These are phyloP conservation scores for Brienomyrus longianalis DNA, from an alignment of 2,113 vertebrate genomes.

Conservation along the genomic window DNA sequence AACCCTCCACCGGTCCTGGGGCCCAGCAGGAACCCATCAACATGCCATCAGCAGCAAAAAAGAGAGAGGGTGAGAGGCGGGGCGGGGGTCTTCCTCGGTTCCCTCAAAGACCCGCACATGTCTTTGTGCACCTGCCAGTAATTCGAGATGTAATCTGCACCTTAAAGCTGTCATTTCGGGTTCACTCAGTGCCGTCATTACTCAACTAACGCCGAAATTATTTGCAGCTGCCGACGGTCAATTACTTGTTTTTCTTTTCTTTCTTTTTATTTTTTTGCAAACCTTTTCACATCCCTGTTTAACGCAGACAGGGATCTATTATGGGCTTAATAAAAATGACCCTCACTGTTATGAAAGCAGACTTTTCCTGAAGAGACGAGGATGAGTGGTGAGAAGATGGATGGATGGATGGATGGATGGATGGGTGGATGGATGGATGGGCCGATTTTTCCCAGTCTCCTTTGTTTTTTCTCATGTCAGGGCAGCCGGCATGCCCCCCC, in stretches of 20 bases:
- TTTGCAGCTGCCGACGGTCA: constrained; percentile 55
- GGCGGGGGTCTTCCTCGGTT: constrained; percentile 28
- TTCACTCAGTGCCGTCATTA: constrained; percentile 51
- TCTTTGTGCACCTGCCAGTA: constrained; percentile 38
- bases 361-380: constrained; percentile 31
- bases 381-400: background rate
- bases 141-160: constrained; percentile 49
- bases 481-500: background rate
- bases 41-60: background rate
- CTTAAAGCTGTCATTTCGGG: constrained; percentile 40
- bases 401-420: background rate
- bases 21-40: constrained; percentile 8
- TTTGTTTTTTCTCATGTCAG: background rate
- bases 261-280: constrained; percentile 45
- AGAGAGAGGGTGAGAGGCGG: background rate
- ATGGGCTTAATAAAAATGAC: constrained; percentile 64
- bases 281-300: constrained; percentile 59
- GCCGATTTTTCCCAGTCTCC: background rate
- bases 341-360: constrained; percentile 29
- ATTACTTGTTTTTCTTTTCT: background rate
- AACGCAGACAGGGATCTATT: constrained; percentile 67
- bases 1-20: constrained; percentile 25
- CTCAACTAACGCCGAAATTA: constrained; percentile 49
- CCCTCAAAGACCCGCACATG: constrained; percentile 31
- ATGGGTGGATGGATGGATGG: background rate